These are phyloP conservation scores for Gyps fulvus DNA, from an alignment of 2,113 vertebrate genomes.

Conservation along the genomic window DNA sequence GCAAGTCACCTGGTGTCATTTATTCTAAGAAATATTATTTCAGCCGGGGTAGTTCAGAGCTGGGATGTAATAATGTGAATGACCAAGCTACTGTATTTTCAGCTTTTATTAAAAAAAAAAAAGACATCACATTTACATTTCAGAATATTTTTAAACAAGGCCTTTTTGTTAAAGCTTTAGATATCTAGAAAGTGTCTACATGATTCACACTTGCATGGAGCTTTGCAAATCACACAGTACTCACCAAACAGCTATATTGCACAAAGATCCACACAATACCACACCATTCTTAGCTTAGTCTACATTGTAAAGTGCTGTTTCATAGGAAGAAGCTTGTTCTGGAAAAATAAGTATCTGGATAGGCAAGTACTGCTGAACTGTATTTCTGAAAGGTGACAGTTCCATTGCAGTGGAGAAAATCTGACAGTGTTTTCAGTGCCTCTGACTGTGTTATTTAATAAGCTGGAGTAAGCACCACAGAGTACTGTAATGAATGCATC, in stretches of 20 bases:
- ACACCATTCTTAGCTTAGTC: conserved; percentile 66
- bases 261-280: conserved; percentile 68
- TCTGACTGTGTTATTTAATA: background rate
- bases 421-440: background rate
- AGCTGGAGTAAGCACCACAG: background rate
- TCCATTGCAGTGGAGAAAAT: background rate
- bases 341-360: conserved; percentile 14
- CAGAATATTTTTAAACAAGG: conserved; percentile 60
- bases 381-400: background rate
- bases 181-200: conserved; percentile 51
- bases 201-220: conserved; percentile 24
- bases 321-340: background rate
- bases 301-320: conserved; percentile 86
- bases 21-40: background rate
- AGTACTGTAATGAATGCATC: background rate
- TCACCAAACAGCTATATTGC: conserved; percentile 75
- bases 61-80: background rate
- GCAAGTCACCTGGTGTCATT: background rate
- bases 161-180: conserved; percentile 66
- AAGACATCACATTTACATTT: conserved; percentile 51
- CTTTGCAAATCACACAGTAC: conserved; percentile 42
- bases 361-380: conserved; percentile 31
- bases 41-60: background rate
- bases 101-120: conserved; percentile 67
- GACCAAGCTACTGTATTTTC: background rate